A percentile compares a stretch with the other conserved stretches of the same genome.
Conservation (phyloP, 2,113 vertebrate species). For the Prionailurus viverrinus region DNA sequence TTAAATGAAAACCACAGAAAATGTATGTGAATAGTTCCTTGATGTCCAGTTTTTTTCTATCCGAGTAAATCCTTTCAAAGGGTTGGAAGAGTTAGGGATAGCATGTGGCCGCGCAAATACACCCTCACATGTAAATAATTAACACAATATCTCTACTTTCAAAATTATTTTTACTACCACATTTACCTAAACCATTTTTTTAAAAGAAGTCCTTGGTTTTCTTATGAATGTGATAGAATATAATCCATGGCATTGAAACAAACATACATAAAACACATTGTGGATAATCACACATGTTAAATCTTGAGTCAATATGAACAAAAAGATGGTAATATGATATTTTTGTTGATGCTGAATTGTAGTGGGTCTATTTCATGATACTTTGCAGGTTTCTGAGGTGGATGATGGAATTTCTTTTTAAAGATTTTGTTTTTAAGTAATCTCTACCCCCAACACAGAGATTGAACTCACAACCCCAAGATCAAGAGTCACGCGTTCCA, state of each 20-base stretch:
- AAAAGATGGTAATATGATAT: slow-evolving; percentile 1
- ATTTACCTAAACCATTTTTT: slow-evolving; percentile 60
- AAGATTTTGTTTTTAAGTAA: neutral
- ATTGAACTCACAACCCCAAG: neutral
- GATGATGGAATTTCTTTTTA: neutral
- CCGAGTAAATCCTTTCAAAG: slow-evolving; percentile 71
- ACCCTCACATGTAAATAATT: slow-evolving; percentile 54
- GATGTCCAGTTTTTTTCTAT: slow-evolving; percentile 55
- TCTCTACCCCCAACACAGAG: neutral
- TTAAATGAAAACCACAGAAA: slow-evolving; percentile 75
- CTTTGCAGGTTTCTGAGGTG: neutral
- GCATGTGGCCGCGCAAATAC: slow-evolving; percentile 48
- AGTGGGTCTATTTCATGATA: neutral
- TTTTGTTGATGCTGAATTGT: slow-evolving; percentile 33
- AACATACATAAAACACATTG: slow-evolving; percentile 8
- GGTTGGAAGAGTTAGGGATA: neutral
- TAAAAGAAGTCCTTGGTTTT: slow-evolving; percentile 38
- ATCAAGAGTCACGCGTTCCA: neutral
- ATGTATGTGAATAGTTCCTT: slow-evolving; percentile 66
- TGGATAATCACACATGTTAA: neutral
- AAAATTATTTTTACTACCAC: slow-evolving; percentile 18
- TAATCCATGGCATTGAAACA: neutral
- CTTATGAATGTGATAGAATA: neutral
- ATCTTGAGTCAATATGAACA: neutral
- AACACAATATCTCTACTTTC: slow-evolving; percentile 36